Percentiles rank a stretch among this genome's conserved stretches.
Conservation (phyloP, 2,888 invertebrate genomes). For the Ormyrus nitidulus region DNA sequence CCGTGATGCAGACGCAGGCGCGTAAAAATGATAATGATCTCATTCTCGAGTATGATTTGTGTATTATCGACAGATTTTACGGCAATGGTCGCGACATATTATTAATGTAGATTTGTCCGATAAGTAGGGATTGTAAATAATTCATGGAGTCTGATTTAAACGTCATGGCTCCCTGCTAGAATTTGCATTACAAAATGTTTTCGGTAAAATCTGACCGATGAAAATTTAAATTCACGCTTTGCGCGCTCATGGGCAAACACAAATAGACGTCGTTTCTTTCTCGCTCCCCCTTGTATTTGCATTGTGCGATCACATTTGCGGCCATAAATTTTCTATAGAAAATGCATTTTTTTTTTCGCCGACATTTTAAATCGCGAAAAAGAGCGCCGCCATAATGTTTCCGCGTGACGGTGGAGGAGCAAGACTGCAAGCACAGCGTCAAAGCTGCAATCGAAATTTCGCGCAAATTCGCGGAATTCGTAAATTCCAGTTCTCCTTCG, state of each 20-base stretch:
- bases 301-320: not conserved
- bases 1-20: not conserved
- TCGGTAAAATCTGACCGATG: conserved; percentile 6
- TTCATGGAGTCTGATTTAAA: conserved; percentile 12
- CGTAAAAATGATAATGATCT: conserved; percentile 33
- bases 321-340: conserved; percentile 1
- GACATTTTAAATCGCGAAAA: not conserved
- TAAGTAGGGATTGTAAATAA: conserved; percentile 27
- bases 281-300: not conserved
- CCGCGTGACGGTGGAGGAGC: not conserved
- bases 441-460: too few relatives aligned
- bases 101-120: conserved; percentile 10
- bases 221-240: conserved; percentile 29
- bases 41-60: conserved; percentile 11
- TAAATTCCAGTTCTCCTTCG: too few relatives aligned
- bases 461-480: too few relatives aligned
- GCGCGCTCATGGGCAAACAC: not conserved
- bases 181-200: conserved; percentile 39
- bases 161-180: not conserved
- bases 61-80: conserved; percentile 4
- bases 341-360: not conserved
- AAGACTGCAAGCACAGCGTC: too few relatives aligned
- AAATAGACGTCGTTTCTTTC: not conserved
- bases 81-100: not conserved
- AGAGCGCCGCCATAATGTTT: not conserved